Evolutionary conservation across 1,140 invertebrate species (phyloP).

Genomic region (Cyclargus thomasi): DNA sequence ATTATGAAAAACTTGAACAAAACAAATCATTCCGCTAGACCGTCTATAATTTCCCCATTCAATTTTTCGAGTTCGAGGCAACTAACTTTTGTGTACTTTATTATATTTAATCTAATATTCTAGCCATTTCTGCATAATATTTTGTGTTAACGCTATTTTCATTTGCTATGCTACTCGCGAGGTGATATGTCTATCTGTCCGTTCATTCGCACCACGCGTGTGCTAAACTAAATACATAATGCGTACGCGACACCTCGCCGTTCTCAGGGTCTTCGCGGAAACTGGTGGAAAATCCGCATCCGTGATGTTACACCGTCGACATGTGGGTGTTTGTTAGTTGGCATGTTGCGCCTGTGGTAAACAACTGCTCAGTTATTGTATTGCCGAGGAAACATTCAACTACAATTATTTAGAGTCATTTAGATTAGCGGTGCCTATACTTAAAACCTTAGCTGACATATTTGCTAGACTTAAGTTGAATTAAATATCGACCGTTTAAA

Average conservation of each 20-base stretch:
- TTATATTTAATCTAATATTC: background rate
- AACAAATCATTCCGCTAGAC: background rate
- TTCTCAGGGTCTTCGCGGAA: slow-evolving; percentile 32
- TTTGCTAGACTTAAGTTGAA: background rate
- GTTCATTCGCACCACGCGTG: slow-evolving; percentile 27
- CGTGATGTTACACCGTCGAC: slow-evolving; percentile 19
- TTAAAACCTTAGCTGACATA: too few species aligned
- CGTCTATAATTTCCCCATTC: background rate
- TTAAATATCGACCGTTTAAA: background rate
- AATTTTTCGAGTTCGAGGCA: too few species aligned
- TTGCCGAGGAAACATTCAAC: too few species aligned
- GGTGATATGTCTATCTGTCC: slow-evolving; percentile 28
- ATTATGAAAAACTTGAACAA: background rate
- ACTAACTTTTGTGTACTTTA: too few species aligned
- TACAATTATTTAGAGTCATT: too few species aligned
- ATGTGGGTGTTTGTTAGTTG: background rate
- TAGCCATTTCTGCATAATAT: background rate
- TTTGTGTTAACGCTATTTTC: background rate
- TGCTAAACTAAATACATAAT: slow-evolving; percentile 42
- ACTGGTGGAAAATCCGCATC: slow-evolving; percentile 21
- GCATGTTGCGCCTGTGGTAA: too few species aligned
- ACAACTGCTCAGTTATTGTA: too few species aligned
- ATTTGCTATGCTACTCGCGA: slow-evolving; percentile 28
- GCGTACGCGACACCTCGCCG: slow-evolving; percentile 27
- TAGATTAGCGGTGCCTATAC: too few species aligned